Conservation (phyloP, 2,797 vertebrate genomes). For the Sebastes hubbsi region DNA sequence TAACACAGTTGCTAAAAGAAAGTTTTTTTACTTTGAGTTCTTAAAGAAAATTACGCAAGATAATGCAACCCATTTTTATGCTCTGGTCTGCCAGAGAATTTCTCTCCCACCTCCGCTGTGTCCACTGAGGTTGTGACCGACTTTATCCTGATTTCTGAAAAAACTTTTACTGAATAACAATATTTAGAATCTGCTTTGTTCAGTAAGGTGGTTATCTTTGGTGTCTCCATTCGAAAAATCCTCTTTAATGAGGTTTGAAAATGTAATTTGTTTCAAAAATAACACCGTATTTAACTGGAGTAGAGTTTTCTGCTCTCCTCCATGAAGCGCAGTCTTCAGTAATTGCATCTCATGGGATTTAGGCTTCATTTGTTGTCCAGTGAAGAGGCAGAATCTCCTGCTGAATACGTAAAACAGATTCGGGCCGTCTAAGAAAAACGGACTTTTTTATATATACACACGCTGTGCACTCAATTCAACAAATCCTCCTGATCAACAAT, state of each 20-base stretch:
- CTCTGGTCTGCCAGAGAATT: neutral
- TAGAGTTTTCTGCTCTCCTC: slow-evolving; percentile 42
- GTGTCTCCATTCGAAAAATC: slow-evolving; percentile 48
- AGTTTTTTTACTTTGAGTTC: neutral
- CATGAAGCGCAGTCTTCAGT: slow-evolving; percentile 44
- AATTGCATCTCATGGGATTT: slow-evolving; percentile 73
- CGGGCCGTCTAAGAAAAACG: slow-evolving; percentile 15
- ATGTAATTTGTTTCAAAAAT: slow-evolving; percentile 25
- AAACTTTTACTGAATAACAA: neutral
- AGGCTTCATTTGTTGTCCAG: slow-evolving; percentile 65
- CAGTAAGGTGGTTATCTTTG: slow-evolving; percentile 16
- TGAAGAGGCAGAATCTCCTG: slow-evolving; percentile 44
- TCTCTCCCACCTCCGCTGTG: neutral
- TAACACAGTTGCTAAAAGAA: neutral
- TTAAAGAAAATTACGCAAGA: too few species aligned
- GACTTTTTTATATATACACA: slow-evolving; percentile 23
- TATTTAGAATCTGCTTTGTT: slow-evolving; percentile 7
- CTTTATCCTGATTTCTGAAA: neutral
- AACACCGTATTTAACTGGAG: slow-evolving; percentile 39
- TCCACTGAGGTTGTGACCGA: neutral
- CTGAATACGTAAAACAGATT: slow-evolving; percentile 42
- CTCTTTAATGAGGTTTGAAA: slow-evolving; percentile 46
- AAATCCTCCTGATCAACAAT: slow-evolving; percentile 34
- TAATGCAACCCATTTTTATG: neutral
- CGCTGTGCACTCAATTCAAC: slow-evolving; percentile 6